These are phyloP conservation scores for Todiramphus saurophagus DNA, from an alignment of 2,113 vertebrate genomes.

Conservation along the genomic window DNA sequence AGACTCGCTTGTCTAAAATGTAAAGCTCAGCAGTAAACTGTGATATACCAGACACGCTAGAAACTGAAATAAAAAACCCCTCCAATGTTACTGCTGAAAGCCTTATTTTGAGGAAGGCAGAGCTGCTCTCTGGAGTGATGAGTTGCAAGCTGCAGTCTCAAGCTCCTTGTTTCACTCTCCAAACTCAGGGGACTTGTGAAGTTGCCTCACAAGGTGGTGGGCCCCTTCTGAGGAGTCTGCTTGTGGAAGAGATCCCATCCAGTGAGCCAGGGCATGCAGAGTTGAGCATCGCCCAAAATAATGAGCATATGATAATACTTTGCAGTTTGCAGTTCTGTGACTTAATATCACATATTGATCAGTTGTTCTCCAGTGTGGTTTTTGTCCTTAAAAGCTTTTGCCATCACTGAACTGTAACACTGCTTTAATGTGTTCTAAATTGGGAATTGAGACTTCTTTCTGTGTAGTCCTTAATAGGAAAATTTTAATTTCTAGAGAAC, in stretches of 20 bases:
- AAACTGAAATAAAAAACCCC: neutral
- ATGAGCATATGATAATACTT: accelerated
- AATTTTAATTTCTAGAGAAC: neutral
- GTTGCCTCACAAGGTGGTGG: neutral
- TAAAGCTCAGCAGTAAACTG: neutral
- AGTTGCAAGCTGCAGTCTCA: neutral
- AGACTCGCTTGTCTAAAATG: neutral
- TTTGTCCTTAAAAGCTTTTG: neutral
- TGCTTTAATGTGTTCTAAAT: slow-evolving; percentile 9
- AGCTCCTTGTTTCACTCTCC: neutral
- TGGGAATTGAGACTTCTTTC: slow-evolving; percentile 30
- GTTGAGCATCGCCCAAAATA: neutral
- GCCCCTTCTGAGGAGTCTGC: accelerated
- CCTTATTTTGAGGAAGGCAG: neutral
- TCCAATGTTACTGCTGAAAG: neutral
- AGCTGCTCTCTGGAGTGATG: neutral
- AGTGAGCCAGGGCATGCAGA: accelerated
- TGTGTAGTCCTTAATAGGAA: neutral
- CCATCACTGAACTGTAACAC: neutral
- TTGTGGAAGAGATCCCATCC: neutral
- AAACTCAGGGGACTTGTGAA: neutral
- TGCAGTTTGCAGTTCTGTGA: neutral
- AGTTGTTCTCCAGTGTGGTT: neutral
- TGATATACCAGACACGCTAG: neutral
- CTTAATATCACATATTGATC: neutral